Percentiles rank a stretch among this genome's conserved stretches.
Evolutionary conservation across 2,888 invertebrate genomes (phyloP).

Genomic region (Dermolepida albohirtum): DNA sequence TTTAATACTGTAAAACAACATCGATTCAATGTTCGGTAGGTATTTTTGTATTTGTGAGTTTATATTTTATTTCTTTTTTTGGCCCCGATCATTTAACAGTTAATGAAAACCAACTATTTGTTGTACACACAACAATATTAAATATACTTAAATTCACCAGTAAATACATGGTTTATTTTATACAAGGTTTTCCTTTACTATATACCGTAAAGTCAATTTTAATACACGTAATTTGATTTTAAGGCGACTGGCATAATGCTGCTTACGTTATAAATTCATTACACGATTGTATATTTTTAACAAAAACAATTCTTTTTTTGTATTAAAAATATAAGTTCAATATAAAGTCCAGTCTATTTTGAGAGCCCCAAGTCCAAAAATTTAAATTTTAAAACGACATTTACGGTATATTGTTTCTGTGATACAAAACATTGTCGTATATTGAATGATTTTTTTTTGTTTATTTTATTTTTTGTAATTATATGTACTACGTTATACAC

Average conservation of each 20-base stretch:
- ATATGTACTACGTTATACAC: too few relatives aligned
- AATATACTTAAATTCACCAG: too few relatives aligned
- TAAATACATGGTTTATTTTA: not conserved
- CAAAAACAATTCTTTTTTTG: not conserved
- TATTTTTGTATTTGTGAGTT: not conserved
- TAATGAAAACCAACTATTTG: conserved; percentile 1
- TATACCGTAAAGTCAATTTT: conserved; percentile 1
- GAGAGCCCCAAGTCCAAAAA: too few relatives aligned
- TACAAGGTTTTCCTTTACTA: not conserved
- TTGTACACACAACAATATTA: too few relatives aligned
- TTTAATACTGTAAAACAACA: conserved; percentile 37
- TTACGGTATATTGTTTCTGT: too few relatives aligned
- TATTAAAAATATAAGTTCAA: too few relatives aligned
- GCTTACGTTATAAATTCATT: too few relatives aligned
- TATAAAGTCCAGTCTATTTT: too few relatives aligned
- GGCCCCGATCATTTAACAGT: conserved; percentile 33
- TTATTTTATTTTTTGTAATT: too few relatives aligned
- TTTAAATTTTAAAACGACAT: too few relatives aligned
- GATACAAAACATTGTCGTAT: too few relatives aligned
- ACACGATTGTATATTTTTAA: not conserved
- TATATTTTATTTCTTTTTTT: conserved; percentile 18
- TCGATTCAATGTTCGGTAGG: not conserved
- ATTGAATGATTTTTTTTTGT: too few relatives aligned
- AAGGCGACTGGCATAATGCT: not conserved
- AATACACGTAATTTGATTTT: not conserved